Evolutionary conservation across 2,888 invertebrate genomes (phyloP).

Genomic region (Meiosimyza platycephala): DNA sequence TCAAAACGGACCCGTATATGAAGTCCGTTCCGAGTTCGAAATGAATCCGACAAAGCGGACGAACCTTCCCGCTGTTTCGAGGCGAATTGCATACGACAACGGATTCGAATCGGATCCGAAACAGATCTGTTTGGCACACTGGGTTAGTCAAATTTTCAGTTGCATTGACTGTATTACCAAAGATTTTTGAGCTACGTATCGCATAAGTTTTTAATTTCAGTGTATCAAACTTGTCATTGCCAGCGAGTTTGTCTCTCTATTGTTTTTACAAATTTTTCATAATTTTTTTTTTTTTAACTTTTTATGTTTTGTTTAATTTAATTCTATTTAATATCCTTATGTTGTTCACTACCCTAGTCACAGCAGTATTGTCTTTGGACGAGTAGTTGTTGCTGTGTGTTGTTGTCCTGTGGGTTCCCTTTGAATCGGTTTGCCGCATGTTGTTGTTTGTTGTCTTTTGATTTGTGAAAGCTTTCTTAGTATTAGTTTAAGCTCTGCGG

Average conservation of each 20-base stretch:
- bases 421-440: conserved; percentile 22
- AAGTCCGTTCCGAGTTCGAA: too few species aligned
- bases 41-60: too few species aligned
- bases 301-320: conserved; percentile 55
- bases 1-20: too few species aligned
- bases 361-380: background rate
- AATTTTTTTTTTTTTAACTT: background rate
- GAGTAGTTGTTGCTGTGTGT: conserved; percentile 1
- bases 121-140: too few species aligned
- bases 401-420: conserved; percentile 4
- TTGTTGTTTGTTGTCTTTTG: conserved; percentile 29
- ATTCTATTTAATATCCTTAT: conserved; percentile 57
- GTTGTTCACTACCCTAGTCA: background rate
- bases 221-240: conserved; percentile 15
- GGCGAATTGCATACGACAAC: too few species aligned
- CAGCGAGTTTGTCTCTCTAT: background rate
- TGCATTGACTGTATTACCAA: too few species aligned
- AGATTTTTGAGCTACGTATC: too few species aligned
- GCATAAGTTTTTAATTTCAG: too few species aligned
- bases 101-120: too few species aligned
- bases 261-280: conserved; percentile 35
- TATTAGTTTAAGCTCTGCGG: conserved; percentile 9
- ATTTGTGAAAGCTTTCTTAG: conserved; percentile 15
- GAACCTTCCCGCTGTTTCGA: too few species aligned
- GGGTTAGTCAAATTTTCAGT: too few species aligned